phyloP scores from a whole-genome alignment of 2,888 invertebrate genomes.

The Heliconius erato region DNA sequence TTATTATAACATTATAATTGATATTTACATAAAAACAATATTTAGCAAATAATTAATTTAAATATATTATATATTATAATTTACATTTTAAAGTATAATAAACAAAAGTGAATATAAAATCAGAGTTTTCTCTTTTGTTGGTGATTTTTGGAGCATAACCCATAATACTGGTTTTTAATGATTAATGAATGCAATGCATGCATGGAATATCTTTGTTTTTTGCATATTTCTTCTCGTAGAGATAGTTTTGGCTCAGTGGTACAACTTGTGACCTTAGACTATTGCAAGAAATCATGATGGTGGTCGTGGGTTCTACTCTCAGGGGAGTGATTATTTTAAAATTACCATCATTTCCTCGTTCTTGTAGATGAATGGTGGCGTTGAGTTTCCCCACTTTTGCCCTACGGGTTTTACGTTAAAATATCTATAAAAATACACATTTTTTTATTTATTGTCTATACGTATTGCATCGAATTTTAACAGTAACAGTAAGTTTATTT shows the following conservation, averaged over 20 bases:
- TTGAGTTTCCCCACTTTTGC: not conserved
- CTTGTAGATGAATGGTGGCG: not conserved
- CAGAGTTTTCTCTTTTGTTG: constrained; percentile 42
- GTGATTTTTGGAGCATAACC: constrained; percentile 48
- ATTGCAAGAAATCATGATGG: too few relatives aligned
- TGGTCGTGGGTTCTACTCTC: not conserved
- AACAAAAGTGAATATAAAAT: constrained; percentile 21
- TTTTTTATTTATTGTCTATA: constrained; percentile 2
- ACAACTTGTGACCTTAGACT: too few relatives aligned
- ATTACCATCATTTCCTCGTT: not conserved
- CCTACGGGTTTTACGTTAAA: constrained; percentile 6
- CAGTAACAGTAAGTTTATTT: too few relatives aligned
- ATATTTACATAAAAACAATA: not conserved
- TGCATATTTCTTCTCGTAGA: not conserved
- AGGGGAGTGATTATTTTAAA: not conserved
- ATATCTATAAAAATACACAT: not conserved
- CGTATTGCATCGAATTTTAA: not conserved
- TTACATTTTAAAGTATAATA: not conserved
- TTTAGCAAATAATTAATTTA: not conserved
- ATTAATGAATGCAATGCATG: constrained; percentile 24
- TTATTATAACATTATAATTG: too few relatives aligned
- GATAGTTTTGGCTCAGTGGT: not conserved
- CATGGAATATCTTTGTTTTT: constrained; percentile 4
- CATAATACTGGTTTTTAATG: constrained; percentile 39
- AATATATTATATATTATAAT: not conserved